Evolutionary conservation across 2,888 invertebrate genomes (phyloP).

Genomic region (Sphaerophoria taeniata): DNA sequence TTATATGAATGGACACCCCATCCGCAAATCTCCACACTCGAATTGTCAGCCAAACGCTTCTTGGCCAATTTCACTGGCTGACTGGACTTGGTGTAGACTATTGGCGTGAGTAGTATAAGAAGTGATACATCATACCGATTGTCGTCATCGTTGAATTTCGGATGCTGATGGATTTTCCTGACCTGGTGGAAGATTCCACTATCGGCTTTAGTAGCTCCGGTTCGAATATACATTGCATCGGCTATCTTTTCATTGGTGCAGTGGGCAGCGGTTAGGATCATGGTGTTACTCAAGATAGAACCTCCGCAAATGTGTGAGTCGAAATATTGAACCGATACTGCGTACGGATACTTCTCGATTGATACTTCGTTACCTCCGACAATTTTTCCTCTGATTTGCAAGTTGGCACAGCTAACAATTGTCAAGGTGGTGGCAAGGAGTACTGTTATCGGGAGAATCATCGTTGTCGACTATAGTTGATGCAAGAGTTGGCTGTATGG

Average conservation of each 20-base stretch:
- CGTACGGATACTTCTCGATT: neutral
- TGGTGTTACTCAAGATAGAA: neutral
- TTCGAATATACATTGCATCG: neutral
- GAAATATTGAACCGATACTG: neutral
- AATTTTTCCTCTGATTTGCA: neutral
- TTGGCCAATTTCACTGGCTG: neutral
- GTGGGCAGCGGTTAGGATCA: neutral
- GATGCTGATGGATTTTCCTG: neutral
- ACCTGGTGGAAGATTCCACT: neutral
- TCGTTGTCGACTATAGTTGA: too few relatives aligned
- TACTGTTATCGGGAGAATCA: too few relatives aligned
- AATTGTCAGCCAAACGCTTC: neutral
- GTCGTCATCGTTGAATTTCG: too few relatives aligned
- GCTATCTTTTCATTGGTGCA: neutral
- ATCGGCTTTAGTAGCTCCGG: neutral
- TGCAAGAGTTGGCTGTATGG: too few relatives aligned
- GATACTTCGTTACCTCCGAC: neutral
- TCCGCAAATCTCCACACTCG: neutral
- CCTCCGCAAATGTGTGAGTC: neutral
- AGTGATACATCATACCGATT: neutral
- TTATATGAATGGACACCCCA: neutral
- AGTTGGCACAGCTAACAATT: neutral
- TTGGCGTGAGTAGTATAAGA: neutral
- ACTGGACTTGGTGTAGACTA: neutral
- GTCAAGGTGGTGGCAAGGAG: neutral